A percentile compares a stretch with the other conserved stretches of the same genome.
Evolutionary conservation across 1,140 invertebrate species (phyloP).

Genomic region (Leptopilina boulardi): DNA sequence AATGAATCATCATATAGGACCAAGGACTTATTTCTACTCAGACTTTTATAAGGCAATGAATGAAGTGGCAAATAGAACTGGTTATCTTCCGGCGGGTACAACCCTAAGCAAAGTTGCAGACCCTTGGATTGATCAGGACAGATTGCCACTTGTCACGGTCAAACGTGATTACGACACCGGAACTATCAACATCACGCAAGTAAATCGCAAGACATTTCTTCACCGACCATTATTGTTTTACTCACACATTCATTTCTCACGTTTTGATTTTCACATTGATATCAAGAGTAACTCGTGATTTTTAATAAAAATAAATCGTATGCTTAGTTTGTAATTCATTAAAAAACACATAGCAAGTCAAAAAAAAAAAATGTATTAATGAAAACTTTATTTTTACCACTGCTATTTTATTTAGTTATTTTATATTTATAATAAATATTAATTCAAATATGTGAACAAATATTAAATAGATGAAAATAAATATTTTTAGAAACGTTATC

Average conservation of each 20-base stretch:
- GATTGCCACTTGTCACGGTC: slow-evolving; percentile 87
- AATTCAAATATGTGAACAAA: too few relatives aligned
- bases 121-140: slow-evolving; percentile 88
- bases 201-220: slow-evolving; percentile 61
- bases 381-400: slow-evolving; percentile 81
- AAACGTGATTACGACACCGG: slow-evolving; percentile 81
- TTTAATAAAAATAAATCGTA: slow-evolving; percentile 29
- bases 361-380: slow-evolving; percentile 60
- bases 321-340: slow-evolving; percentile 13
- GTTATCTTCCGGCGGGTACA: slow-evolving; percentile 77
- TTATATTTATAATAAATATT: background rate
- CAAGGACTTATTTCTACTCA: slow-evolving; percentile 85
- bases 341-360: background rate
- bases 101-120: slow-evolving; percentile 82
- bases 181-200: slow-evolving; percentile 81
- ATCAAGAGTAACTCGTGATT: slow-evolving; percentile 10
- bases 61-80: slow-evolving; percentile 79
- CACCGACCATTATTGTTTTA: slow-evolving; percentile 31
- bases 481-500: slow-evolving; percentile 81
- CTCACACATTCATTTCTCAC: slow-evolving; percentile 38
- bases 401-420: background rate
- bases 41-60: slow-evolving; percentile 89
- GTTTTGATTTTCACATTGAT: slow-evolving; percentile 37
- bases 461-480: slow-evolving; percentile 72
- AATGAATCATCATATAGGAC: slow-evolving; percentile 67